phyloP scores from a whole-genome alignment of 2,113 vertebrate genomes.

The Meleagris gallopavo region DNA sequence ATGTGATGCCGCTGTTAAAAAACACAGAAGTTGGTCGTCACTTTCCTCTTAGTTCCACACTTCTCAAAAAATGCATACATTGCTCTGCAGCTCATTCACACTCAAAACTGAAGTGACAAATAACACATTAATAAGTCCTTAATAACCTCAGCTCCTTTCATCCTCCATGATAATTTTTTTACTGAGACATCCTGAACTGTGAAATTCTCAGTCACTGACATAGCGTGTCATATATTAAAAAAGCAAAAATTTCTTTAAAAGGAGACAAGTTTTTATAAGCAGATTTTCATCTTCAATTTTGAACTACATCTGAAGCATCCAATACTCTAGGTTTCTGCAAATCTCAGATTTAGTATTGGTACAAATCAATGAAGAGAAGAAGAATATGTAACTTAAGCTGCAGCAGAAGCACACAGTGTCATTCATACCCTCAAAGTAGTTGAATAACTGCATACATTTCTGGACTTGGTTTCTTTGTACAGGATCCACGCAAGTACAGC shows the following conservation, averaged over 20 bases:
- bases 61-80: neutral
- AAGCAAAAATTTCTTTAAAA: neutral
- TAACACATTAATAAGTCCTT: neutral
- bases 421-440: neutral
- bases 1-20: conserved; percentile 92
- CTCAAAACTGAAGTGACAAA: neutral
- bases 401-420: neutral
- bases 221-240: neutral
- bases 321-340: neutral
- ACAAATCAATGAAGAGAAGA: neutral
- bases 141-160: neutral
- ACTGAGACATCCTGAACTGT: neutral
- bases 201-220: neutral
- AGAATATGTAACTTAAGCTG: neutral
- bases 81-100: neutral
- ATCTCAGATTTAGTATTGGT: neutral
- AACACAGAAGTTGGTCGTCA: neutral
- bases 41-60: neutral
- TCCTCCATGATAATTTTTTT: no score
- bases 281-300: neutral
- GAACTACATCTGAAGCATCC: neutral
- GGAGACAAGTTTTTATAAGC: neutral
- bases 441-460: neutral
- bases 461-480: neutral
- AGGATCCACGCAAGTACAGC: neutral